Percentiles rank a stretch among this genome's conserved stretches.
phyloP scores from a whole-genome alignment of 2,797 vertebrate species.

The Arctocebus calabarensis region DNA sequence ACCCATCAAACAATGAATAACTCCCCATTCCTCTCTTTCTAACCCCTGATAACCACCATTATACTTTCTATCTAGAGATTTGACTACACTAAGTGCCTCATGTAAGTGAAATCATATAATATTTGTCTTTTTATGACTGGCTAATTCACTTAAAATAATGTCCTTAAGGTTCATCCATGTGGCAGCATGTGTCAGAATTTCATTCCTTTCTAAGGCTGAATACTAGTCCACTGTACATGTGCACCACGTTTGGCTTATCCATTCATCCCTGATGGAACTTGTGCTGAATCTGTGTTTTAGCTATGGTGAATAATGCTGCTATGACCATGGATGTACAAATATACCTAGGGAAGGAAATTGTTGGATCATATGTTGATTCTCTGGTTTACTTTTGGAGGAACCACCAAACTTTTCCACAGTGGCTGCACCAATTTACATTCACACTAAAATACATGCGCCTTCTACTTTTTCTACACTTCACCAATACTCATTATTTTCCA shows the following conservation, averaged over 20 bases:
- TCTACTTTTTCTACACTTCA: not conserved
- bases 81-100: not conserved
- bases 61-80: not conserved
- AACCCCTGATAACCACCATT: not conserved
- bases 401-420: not conserved
- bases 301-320: not conserved
- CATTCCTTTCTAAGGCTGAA: not conserved
- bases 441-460: not conserved
- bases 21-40: not conserved
- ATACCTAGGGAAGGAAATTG: not conserved
- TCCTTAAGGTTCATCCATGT: not conserved
- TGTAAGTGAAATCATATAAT: not conserved
- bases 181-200: not conserved
- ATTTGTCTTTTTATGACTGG: not conserved
- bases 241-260: not conserved
- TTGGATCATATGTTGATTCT: not conserved
- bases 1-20: not conserved
- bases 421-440: not conserved
- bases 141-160: not conserved
- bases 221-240: not conserved
- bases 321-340: not conserved
- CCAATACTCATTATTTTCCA: not conserved
- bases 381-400: not conserved
- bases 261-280: not conserved
- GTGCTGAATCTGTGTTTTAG: not conserved